Conservation (phyloP, 1,140 invertebrate genomes). For the Venturia canescens region DNA sequence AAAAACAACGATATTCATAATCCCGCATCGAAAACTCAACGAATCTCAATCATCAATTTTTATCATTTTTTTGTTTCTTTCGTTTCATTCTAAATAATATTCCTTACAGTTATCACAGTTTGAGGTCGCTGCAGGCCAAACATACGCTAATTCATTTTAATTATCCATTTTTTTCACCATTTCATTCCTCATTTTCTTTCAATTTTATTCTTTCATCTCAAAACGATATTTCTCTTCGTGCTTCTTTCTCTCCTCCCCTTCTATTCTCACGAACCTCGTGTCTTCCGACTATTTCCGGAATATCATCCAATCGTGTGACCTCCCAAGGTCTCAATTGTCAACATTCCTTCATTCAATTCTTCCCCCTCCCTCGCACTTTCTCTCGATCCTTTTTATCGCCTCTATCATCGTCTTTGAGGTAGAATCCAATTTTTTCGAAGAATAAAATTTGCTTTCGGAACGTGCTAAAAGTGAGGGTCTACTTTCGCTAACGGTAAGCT, state of each 20-base stretch:
- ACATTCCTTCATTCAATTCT: slow-evolving; percentile 39
- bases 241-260: too few relatives aligned
- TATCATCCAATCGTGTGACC: too few relatives aligned
- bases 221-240: neutral
- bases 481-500: slow-evolving; percentile 70
- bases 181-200: slow-evolving; percentile 37
- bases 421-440: slow-evolving; percentile 71
- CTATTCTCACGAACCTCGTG: too few relatives aligned
- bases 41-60: slow-evolving; percentile 29
- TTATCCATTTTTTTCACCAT: slow-evolving; percentile 4
- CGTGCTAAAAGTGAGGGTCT: slow-evolving; percentile 73
- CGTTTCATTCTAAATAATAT: slow-evolving; percentile 71
- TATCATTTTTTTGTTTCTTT: neutral
- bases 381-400: slow-evolving; percentile 42
- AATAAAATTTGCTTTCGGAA: slow-evolving; percentile 64
- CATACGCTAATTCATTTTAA: slow-evolving; percentile 52
- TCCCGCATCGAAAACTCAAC: slow-evolving; percentile 28
- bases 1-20: slow-evolving; percentile 33
- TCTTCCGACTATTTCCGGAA: too few relatives aligned
- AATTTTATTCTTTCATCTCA: slow-evolving; percentile 29
- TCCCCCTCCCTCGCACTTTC: slow-evolving; percentile 48
- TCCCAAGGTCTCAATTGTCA: slow-evolving; percentile 5
- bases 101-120: slow-evolving; percentile 76
- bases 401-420: slow-evolving; percentile 71
- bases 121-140: slow-evolving; percentile 75